Conservation (phyloP, 2,113 vertebrate genomes). For the Ictalurus punctatus region DNA sequence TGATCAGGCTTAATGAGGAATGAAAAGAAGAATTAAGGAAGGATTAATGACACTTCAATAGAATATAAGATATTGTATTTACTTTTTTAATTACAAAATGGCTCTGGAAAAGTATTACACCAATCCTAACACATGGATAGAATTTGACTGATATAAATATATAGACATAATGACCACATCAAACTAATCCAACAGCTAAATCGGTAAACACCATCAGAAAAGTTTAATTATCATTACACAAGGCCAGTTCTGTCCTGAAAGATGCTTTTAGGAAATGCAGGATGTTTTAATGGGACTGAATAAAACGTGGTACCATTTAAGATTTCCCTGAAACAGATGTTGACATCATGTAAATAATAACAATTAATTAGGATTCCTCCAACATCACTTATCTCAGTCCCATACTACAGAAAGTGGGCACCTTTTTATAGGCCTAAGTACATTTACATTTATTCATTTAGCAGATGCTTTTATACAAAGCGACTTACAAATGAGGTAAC, state of each 20-base stretch:
- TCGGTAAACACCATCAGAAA: background rate
- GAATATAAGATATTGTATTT: background rate
- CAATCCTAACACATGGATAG: background rate
- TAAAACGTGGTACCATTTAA: constrained; percentile 15
- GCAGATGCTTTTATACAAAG: too few species aligned
- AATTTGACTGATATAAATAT: background rate
- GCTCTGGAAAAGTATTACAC: background rate
- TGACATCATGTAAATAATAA: constrained; percentile 54
- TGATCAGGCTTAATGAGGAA: background rate
- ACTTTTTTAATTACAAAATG: background rate
- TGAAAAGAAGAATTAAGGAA: background rate
- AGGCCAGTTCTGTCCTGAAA: background rate
- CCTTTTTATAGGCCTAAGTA: background rate
- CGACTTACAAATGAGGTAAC: background rate
- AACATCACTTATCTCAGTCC: constrained; percentile 22
- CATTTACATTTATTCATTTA: too few species aligned
- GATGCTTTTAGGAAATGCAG: background rate
- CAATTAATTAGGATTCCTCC: constrained; percentile 45
- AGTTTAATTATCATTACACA: background rate
- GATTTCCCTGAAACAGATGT: background rate
- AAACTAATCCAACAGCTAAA: background rate
- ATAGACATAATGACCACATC: background rate
- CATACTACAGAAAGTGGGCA: background rate
- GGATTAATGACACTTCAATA: background rate
- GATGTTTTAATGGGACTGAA: background rate